phyloP scores from a whole-genome alignment of 2,797 vertebrate species.

The Gymnocypris eckloni region DNA sequence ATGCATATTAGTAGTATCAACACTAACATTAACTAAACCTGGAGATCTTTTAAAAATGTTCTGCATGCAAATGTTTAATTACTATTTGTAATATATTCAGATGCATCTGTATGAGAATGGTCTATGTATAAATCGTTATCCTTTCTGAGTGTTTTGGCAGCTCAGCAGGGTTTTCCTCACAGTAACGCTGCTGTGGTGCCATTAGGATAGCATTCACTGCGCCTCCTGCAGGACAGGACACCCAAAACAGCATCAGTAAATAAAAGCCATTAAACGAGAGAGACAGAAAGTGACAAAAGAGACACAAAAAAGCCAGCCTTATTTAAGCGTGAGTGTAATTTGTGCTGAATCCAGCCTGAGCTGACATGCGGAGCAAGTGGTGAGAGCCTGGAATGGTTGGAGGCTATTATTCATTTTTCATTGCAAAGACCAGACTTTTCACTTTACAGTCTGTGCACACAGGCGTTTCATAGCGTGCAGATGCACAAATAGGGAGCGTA shows the following conservation, averaged over 20 bases:
- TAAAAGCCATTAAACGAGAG: background rate
- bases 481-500: slow-evolving; percentile 8
- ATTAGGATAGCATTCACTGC: slow-evolving; percentile 10
- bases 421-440: slow-evolving; percentile 9
- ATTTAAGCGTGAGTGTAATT: background rate
- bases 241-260: background rate
- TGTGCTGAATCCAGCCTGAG: background rate
- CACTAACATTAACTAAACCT: background rate
- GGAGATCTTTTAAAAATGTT: background rate
- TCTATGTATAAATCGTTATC: background rate
- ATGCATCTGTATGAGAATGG: background rate
- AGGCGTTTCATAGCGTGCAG: background rate
- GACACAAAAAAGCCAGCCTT: background rate
- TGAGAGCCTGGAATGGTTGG: background rate
- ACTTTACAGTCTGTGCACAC: background rate
- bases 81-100: background rate
- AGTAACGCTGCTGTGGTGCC: background rate
- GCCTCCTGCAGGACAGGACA: slow-evolving; percentile 51
- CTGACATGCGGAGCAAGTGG: background rate
- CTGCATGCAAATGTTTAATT: background rate
- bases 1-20: background rate
- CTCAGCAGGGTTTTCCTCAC: slow-evolving; percentile 1
- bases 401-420: slow-evolving; percentile 22
- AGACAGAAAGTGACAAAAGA: background rate
- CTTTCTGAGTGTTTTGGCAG: slow-evolving; percentile 23